Conservation (phyloP, 1,140 invertebrate genomes). For the Papilio xuthus region DNA sequence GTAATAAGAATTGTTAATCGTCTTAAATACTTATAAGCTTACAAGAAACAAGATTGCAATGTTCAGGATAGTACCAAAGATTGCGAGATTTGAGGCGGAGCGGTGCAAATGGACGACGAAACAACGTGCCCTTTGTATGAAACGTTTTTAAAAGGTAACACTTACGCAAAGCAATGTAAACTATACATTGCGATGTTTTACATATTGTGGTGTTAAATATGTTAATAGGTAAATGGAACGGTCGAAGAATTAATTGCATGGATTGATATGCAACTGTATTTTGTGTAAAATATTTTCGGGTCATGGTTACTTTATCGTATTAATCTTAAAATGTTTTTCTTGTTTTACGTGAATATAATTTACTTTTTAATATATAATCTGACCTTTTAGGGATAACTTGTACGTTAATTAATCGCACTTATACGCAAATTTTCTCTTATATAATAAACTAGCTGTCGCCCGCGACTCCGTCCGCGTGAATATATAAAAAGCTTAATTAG, state of each 20-base stretch:
- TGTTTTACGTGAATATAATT: constrained; percentile 4
- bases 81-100: constrained; percentile 32
- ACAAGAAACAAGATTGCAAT: neutral
- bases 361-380: neutral
- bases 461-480: too few relatives aligned
- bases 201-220: constrained; percentile 51
- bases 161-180: constrained; percentile 55
- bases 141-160: constrained; percentile 55
- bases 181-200: constrained; percentile 56
- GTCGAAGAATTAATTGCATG: constrained; percentile 53
- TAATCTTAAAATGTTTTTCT: constrained; percentile 20
- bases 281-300: constrained; percentile 42
- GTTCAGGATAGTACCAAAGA: constrained; percentile 34
- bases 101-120: constrained; percentile 24
- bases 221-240: constrained; percentile 64
- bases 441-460: too few relatives aligned
- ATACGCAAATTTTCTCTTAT: neutral
- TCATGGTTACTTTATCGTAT: constrained; percentile 37
- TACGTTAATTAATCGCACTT: neutral
- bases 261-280: constrained; percentile 58
- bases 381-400: neutral
- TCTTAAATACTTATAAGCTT: neutral
- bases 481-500: too few relatives aligned
- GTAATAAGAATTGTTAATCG: neutral
- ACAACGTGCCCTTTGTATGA: constrained; percentile 58